Conservation (phyloP, 1,140 invertebrate genomes). For the Coptotermes formosanus region DNA sequence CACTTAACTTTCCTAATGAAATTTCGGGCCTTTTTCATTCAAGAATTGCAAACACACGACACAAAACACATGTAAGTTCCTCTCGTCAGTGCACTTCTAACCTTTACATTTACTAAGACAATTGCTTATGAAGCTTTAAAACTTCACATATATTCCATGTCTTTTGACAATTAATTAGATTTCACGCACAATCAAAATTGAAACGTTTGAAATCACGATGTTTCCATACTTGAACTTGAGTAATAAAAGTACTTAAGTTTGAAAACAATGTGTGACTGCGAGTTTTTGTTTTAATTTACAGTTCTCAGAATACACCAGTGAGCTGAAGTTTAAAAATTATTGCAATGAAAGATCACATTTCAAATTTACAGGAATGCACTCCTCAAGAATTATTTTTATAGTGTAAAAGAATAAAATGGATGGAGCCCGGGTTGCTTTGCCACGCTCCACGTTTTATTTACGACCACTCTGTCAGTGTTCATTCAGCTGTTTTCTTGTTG, state of each 20-base stretch:
- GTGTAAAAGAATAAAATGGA: background rate
- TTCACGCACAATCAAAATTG: background rate
- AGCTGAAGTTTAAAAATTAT: background rate
- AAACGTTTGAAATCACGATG: background rate
- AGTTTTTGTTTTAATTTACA: background rate
- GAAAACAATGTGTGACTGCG: background rate
- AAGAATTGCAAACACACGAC: background rate
- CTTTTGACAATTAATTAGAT: background rate
- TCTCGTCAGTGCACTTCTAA: background rate
- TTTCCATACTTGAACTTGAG: background rate
- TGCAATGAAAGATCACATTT: slow-evolving; percentile 11
- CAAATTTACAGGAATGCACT: background rate
- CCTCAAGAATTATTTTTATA: background rate
- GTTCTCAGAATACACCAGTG: background rate
- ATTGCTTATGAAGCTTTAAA: background rate
- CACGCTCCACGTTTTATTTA: background rate
- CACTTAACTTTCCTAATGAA: background rate
- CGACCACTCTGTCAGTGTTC: background rate
- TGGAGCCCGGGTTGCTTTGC: background rate
- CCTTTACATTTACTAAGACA: background rate
- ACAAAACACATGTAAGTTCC: background rate
- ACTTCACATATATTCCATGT: background rate
- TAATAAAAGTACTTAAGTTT: background rate
- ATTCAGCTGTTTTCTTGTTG: background rate
- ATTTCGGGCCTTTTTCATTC: background rate